Evolutionary conservation across 2,888 invertebrate species (phyloP).

Genomic region (Hirtodrosophila duncani): DNA sequence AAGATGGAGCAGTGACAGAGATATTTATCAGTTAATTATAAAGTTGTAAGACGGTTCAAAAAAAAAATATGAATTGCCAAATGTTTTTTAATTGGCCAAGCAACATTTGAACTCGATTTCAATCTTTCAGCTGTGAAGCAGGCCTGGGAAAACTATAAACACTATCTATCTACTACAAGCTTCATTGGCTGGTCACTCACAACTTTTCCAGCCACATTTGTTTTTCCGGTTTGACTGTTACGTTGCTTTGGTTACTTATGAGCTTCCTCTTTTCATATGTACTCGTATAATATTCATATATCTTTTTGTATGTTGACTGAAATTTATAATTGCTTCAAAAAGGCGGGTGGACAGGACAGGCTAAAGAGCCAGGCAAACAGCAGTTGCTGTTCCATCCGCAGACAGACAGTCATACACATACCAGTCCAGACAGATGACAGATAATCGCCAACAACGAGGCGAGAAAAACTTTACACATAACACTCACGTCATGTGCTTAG

Average conservation of each 20-base stretch:
- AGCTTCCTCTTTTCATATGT: conserved; percentile 15
- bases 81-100: no score
- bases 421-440: conserved; percentile 58
- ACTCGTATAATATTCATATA: no score
- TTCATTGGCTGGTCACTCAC: conserved; percentile 15
- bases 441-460: conserved; percentile 40
- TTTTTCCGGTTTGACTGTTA: conserved; percentile 27
- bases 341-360: conserved; percentile 33
- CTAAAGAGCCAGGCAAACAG: conserved; percentile 15
- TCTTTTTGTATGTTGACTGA: conserved; percentile 11
- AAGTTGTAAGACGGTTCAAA: background rate
- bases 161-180: no score
- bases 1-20: conserved; percentile 10
- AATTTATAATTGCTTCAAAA: conserved; percentile 63
- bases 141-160: no score
- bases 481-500: conserved; percentile 36
- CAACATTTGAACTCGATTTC: no score
- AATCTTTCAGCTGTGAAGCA: no score
- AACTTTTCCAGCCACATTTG: conserved; percentile 5
- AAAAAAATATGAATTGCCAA: conserved; percentile 11
- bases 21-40: conserved; percentile 2
- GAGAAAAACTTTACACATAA: conserved; percentile 14
- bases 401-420: conserved; percentile 13
- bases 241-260: conserved; percentile 19
- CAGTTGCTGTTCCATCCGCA: no score